A percentile compares a stretch with the other conserved stretches of the same genome.
phyloP scores from a whole-genome alignment of 37 sponge, comb jelly and placozoan species.

The Chondrilla cf. caribensis region DNA sequence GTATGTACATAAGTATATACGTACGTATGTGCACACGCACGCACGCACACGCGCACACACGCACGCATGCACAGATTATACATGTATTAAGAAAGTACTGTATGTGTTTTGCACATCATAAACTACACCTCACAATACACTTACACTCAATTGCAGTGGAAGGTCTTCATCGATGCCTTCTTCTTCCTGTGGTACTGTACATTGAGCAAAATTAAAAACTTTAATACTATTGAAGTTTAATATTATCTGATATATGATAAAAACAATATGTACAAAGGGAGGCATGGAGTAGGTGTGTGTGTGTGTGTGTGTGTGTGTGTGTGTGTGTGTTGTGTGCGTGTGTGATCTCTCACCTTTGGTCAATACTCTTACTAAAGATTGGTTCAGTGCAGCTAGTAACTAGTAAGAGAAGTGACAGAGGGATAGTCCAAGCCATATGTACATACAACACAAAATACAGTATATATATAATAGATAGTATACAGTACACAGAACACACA shows the following conservation, averaged over 20 bases:
- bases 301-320: too few species aligned
- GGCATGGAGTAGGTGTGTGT: too few species aligned
- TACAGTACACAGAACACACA: too few species aligned
- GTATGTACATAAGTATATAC: background rate
- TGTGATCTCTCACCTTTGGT: constrained; percentile 30
- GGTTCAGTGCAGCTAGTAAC: constrained; percentile 57
- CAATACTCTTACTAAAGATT: constrained; percentile 42
- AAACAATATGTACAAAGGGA: background rate
- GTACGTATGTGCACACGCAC: constrained; percentile 21
- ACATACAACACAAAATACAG: too few species aligned
- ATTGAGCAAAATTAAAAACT: constrained; percentile 11
- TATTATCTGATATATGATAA: too few species aligned
- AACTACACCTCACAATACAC: too few species aligned
- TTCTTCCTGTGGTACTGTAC: constrained; percentile 29
- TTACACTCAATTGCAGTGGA: constrained; percentile 57
- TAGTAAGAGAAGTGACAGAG: constrained; percentile 1
- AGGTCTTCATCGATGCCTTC: constrained; percentile 63
- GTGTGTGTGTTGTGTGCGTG: too few species aligned
- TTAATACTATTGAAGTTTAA: too few species aligned
- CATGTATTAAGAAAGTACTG: background rate
- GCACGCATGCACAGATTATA: constrained; percentile 1
- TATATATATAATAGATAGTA: too few species aligned
- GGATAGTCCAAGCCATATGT: background rate
- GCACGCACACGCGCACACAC: constrained; percentile 30
- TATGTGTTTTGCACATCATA: background rate